A percentile compares a stretch with the other conserved stretches of the same genome.
Conservation (phyloP, 2,113 vertebrate species). For the Pagrus major region DNA sequence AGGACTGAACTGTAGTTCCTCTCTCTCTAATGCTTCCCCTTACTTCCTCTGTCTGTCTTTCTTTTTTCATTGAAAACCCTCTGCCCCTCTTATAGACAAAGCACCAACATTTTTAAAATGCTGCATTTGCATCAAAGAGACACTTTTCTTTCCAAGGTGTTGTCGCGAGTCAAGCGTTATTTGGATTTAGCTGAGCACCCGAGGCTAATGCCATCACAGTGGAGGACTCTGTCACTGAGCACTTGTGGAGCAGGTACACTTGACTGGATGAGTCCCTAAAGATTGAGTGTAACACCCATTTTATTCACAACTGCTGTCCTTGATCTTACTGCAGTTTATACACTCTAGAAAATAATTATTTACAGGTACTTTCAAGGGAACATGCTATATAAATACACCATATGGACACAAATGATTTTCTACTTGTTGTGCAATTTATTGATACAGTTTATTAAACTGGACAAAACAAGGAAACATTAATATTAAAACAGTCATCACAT, state of each 20-base stretch:
- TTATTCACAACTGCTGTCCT: slow-evolving; percentile 24
- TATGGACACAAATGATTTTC: neutral
- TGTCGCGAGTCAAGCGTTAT: slow-evolving; percentile 45
- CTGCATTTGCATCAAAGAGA: slow-evolving; percentile 45
- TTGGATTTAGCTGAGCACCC: slow-evolving; percentile 46
- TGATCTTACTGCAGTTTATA: slow-evolving; percentile 9
- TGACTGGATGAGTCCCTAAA: slow-evolving; percentile 33
- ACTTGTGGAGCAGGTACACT: slow-evolving; percentile 47
- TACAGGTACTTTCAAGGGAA: neutral
- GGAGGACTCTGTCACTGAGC: slow-evolving; percentile 44
- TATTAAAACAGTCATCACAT: neutral
- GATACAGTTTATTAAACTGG: neutral
- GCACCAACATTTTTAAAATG: slow-evolving; percentile 13
- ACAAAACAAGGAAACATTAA: neutral
- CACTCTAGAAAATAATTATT: slow-evolving; percentile 12
- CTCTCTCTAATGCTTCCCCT: slow-evolving; percentile 4
- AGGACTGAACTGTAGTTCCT: neutral
- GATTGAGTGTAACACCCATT: slow-evolving; percentile 39
- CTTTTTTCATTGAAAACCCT: neutral
- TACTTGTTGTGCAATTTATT: no score
- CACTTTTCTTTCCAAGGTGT: slow-evolving; percentile 28
- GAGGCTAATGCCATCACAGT: slow-evolving; percentile 41
- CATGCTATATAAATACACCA: neutral
- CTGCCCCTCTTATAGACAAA: slow-evolving; percentile 3
- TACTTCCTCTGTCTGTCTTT: slow-evolving; percentile 19